phyloP scores from a whole-genome alignment of 1,140 invertebrate species.

The Oreohelix idahoensis region DNA sequence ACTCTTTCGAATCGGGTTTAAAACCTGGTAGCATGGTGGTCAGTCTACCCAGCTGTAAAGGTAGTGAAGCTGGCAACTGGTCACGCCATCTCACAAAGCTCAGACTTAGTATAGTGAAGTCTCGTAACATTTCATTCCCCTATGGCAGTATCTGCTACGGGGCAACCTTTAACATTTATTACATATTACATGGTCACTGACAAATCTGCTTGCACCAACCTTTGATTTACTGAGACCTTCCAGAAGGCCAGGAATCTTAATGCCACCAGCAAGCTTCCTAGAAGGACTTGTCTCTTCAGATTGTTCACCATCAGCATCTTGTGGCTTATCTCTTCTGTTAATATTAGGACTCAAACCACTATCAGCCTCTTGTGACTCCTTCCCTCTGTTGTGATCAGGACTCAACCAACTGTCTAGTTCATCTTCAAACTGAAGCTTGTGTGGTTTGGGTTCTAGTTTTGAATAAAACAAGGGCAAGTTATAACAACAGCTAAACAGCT shows the following conservation, averaged over 20 bases:
- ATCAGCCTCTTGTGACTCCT: no score
- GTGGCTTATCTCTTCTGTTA: background rate
- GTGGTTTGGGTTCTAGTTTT: background rate
- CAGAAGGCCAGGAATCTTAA: constrained; percentile 16
- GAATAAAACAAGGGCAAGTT: background rate
- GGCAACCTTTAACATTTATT: no score
- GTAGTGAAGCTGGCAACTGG: no score
- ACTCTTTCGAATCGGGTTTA: no score
- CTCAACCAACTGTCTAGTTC: background rate
- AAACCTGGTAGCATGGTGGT: no score
- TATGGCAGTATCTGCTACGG: no score
- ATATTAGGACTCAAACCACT: background rate
- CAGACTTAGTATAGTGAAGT: no score
- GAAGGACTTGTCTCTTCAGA: background rate
- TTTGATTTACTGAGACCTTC: constrained; percentile 23
- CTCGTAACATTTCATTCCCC: no score
- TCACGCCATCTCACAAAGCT: no score
- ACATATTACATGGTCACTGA: background rate
- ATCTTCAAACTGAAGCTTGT: background rate
- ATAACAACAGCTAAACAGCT: no score
- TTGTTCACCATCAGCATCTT: background rate
- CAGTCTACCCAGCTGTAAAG: no score
- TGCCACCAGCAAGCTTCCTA: background rate
- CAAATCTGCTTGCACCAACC: background rate
- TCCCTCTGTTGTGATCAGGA: background rate